Evolutionary conservation across 2,888 invertebrate genomes (phyloP).

Genomic region (Chloroclystis v-ata): DNA sequence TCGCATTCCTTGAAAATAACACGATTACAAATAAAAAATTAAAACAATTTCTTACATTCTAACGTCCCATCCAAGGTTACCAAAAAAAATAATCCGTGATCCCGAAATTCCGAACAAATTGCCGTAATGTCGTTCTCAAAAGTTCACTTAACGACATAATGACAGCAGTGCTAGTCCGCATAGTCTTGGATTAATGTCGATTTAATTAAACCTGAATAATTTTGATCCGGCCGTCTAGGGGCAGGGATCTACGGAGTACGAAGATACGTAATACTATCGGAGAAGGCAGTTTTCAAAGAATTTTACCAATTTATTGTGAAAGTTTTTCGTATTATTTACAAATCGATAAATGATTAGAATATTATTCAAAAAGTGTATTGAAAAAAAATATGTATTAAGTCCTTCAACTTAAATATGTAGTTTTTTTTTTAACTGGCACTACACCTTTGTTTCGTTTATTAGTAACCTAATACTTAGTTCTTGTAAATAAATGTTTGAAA

Average conservation of each 20-base stretch:
- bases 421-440: too few species aligned
- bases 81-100: slow-evolving; percentile 38
- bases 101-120: slow-evolving; percentile 52
- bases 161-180: slow-evolving; percentile 60
- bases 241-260: slow-evolving; percentile 30
- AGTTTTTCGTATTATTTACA: too few species aligned
- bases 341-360: too few species aligned
- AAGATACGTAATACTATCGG: slow-evolving; percentile 25
- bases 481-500: too few species aligned
- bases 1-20: too few species aligned
- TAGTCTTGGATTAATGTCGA: slow-evolving; percentile 71
- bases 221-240: slow-evolving; percentile 49
- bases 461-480: too few species aligned
- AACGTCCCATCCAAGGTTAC: slow-evolving; percentile 13
- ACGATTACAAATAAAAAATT: neutral
- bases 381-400: too few species aligned
- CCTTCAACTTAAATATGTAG: too few species aligned
- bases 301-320: too few species aligned
- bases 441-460: too few species aligned
- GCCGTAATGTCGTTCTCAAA: slow-evolving; percentile 50
- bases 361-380: too few species aligned
- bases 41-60: slow-evolving; percentile 8
- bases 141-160: slow-evolving; percentile 69
- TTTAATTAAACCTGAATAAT: slow-evolving; percentile 77
- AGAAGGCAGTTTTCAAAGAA: slow-evolving; percentile 23